These are phyloP conservation scores for Alcis repandata DNA, from an alignment of 2,888 invertebrate genomes.

Conservation along the genomic window DNA sequence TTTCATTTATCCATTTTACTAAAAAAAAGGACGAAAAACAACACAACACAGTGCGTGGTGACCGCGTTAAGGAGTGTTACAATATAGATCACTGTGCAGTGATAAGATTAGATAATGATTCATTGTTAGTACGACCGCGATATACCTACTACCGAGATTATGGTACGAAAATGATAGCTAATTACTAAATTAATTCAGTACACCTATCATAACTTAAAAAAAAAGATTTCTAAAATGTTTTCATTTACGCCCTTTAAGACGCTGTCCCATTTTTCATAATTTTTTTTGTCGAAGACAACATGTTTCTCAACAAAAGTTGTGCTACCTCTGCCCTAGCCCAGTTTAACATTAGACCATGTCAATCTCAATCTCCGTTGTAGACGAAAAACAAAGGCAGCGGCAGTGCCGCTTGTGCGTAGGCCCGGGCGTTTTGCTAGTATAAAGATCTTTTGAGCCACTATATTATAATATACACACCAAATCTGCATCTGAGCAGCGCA, in stretches of 20 bases:
- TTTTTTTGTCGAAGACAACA: too few species aligned
- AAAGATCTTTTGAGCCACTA: too few species aligned
- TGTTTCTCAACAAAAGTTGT: too few species aligned
- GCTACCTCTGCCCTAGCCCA: too few species aligned
- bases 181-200: not conserved
- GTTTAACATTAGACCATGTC: too few species aligned
- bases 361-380: too few species aligned
- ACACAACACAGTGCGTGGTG: slow-evolving; percentile 53
- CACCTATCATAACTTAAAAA: not conserved
- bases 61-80: slow-evolving; percentile 56
- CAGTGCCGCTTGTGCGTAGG: too few species aligned
- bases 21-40: slow-evolving; percentile 42
- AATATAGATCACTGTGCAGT: slow-evolving; percentile 60
- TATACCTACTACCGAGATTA: slow-evolving; percentile 37
- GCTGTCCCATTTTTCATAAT: too few species aligned
- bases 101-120: slow-evolving; percentile 77
- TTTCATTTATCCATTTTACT: slow-evolving; percentile 50
- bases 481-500: too few species aligned
- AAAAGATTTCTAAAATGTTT: not conserved
- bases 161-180: slow-evolving; percentile 2
- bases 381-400: too few species aligned
- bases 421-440: too few species aligned
- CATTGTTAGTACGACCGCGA: slow-evolving; percentile 55
- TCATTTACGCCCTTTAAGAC: not conserved
- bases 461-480: too few species aligned